Base-by-base conservation (phyloP, 2,113 vertebrate species). In the Erinaceus europaeus region DNA sequence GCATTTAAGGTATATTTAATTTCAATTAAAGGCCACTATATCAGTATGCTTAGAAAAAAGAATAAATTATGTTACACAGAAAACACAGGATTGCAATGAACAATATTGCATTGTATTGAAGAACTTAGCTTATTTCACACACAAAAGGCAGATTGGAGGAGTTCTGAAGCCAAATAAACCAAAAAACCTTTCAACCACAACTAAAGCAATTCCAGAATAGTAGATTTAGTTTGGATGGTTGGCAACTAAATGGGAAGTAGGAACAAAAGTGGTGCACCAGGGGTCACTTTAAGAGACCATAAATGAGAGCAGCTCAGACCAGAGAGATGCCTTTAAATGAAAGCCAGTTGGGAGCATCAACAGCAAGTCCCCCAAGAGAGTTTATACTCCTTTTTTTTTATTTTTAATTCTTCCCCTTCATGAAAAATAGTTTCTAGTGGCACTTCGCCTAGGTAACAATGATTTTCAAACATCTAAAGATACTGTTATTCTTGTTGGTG, bases 301-400 rank as follows among this genome's bases (percentile, higher is more conserved):
- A 94, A 94, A 93, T 94, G 92, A 95, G 92, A 95, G 90, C 48
- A 46, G 68, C 62, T 78, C 21, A 21, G n/a, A 59, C 73, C 61
- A 3, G 25, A 90, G 69, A 86, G 90, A 89, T 6, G 18, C 34
- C 81, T 95, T 93, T 92, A 46, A 94, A 94, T 84, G 75, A 55
- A 76, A 81, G 89, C 84, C 92, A 94, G 65, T 46, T 32, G 87
- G 65, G 61, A 89, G 72, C 74, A 82, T 76, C 88, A 92, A 78
- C 17, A 50, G 18, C 32, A 61, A 48, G 34, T 5, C 50, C 21
- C 34, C 69, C 81, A 64, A 89, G 86, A 32, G 2, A 9, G 40
- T 73, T 5, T n/a, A n/a, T n/a, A n/a, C n/a, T n/a, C n/a, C n/a
- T n/a, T n/a, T 84, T 72, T 36, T 15, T 62, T 34, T 81, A 69